Evolutionary conservation across 2,888 invertebrate genomes (phyloP), one percentile per base, ranked within the genome.

Genomic region (Amorpha juglandis): DNA sequence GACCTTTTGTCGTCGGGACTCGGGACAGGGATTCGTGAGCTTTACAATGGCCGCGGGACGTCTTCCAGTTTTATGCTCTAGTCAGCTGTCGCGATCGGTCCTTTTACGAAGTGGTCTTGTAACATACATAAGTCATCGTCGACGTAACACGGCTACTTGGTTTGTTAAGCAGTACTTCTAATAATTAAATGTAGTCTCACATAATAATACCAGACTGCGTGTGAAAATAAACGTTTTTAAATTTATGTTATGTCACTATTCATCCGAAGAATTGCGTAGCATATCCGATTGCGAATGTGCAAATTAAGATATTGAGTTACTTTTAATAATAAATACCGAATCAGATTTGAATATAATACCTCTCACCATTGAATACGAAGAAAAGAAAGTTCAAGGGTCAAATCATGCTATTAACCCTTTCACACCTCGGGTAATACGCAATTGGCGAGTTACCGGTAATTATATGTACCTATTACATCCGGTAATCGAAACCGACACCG

Each of bases 321-420:
- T 19, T 21, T 9, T 58, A 58, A 19, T 42, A 58, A 38, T 19
- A 38, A 19, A 19, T n/a, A 11, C 38, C 42, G 12, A 38, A 19
- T 19, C 19, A 48, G 63, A 66, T 55, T 67, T 70, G 70, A 67
- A 55, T 66, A 64, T 62, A 67, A 62, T 52, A 68, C 62, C 66
- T 70, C 66, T 70, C 66, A 75, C 70, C 70, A 71, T 42, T 52
- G 35, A 45, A 63, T 50, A 62, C 65, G 62, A 51, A 62, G 62
- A 62, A 78, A 81, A 84, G 80, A 79, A 83, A 85, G 81, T 82
- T 81, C 78, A 82, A 76, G 84, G 92, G 91, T 91, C 90, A 91
- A 91, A 86, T 82, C 83, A 86, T 90, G 91, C 88, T 91, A 88
- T 91, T 92, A 91, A 58, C 89, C 91, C 90, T 87, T 89, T 91